phyloP scores from a whole-genome alignment of 1,140 invertebrate genomes.

The Aphidius gifuensis region DNA sequence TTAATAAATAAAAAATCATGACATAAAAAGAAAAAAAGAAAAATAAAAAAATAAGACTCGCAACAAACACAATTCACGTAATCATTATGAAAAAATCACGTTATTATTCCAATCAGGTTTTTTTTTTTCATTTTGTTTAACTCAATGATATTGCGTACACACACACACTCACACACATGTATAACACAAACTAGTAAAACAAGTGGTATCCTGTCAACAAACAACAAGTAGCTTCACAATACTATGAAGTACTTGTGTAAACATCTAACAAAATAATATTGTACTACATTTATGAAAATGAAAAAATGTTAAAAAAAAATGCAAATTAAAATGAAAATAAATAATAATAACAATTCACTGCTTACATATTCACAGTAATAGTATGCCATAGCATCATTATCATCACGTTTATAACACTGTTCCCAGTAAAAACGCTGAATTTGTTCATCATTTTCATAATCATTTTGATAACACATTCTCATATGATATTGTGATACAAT shows the following conservation, averaged over 20 bases:
- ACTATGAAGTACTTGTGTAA: not conserved
- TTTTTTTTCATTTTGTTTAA: too few relatives aligned
- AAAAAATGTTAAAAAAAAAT: constrained; percentile 5
- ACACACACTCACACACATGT: too few relatives aligned
- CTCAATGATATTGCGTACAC: too few relatives aligned
- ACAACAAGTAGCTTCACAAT: not conserved
- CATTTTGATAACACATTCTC: constrained; percentile 54
- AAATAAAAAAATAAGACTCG: too few relatives aligned
- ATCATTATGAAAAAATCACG: not conserved
- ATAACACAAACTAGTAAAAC: too few relatives aligned
- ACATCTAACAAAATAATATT: too few relatives aligned
- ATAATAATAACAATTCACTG: constrained; percentile 5
- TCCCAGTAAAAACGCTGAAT: constrained; percentile 55
- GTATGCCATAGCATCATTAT: constrained; percentile 49
- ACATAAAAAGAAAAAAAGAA: too few relatives aligned
- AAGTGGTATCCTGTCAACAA: too few relatives aligned
- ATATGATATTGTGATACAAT: constrained; percentile 51
- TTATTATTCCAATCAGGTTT: not conserved
- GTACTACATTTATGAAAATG: not conserved
- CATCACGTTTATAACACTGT: constrained; percentile 48
- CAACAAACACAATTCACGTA: not conserved
- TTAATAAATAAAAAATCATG: too few relatives aligned
- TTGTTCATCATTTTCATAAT: constrained; percentile 54
- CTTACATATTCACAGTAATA: constrained; percentile 57
- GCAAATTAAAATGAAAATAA: not conserved